Evolutionary conservation across 2,888 invertebrate species (phyloP), one percentile per base, ranked within the genome.

Genomic region (Alviniconcha strummeri): DNA sequence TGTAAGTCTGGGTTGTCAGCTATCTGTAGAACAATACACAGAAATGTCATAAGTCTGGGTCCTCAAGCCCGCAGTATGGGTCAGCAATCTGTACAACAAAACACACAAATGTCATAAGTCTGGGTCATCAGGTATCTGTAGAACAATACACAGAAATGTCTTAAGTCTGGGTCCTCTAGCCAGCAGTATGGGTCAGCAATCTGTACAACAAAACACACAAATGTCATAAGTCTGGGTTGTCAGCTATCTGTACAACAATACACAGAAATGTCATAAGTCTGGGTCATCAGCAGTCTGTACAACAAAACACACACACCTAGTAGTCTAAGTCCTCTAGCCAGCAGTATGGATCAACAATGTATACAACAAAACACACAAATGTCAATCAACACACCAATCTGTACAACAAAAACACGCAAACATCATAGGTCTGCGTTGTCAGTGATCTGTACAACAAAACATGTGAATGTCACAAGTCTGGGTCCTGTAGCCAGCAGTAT

Each of bases 291-390:
- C 89, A 82, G 98, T 95, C 97, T 98, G 93, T 2, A 64, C 13
- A 64, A 57, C 9, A 2, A 77, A 36, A 36, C 36, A 36, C 36
- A 36, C 15, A 64, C 64, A n/a, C n/a, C n/a, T n/a, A n/a, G n/a
- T n/a, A 95, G 94, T 99, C 98, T 0, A 99, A 98, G 94, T 99
- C 97, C 94, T 99, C 99, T 84, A 99, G 94, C 98, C 98, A 99
- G 83, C 98, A 96, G 94, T 99, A 99, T 0, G 97, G 97, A 94
- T 99, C 99, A 81, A 93, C 89, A 82, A 98, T 95, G 97, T 98
- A 93, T 6, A 64, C 13, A 64, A 57, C 9, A 2, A 77, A 36
- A 36, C 36, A 36, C 36, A 36, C 36, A 36, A 36, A 36, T 36
- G 36, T 36, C 36, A 36, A 36, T 36, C 36, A 3, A 1, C 36